These are phyloP conservation scores for Anas acuta DNA, from an alignment of 2,797 vertebrate species.

Conservation along the genomic window DNA sequence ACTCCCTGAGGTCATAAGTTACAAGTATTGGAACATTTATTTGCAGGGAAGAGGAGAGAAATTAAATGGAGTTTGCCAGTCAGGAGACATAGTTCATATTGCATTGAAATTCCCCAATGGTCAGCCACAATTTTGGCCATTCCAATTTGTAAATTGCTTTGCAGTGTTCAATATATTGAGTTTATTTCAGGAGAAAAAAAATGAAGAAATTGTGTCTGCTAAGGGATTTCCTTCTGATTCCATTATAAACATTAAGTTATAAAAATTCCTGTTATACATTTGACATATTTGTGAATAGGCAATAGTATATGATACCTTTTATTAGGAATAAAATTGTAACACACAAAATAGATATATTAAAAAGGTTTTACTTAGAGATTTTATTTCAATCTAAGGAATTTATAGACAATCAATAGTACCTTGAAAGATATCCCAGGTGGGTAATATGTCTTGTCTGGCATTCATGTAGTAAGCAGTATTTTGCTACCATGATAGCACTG, in stretches of 20 bases:
- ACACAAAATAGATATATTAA: neutral
- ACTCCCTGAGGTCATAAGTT: constrained; percentile 21
- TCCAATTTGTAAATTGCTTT: constrained; percentile 20
- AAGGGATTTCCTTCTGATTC: constrained; percentile 15
- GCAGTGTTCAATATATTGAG: constrained; percentile 28
- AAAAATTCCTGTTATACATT: neutral
- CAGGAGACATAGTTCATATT: constrained; percentile 17
- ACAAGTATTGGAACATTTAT: constrained; percentile 47
- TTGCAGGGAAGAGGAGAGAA: constrained; percentile 10
- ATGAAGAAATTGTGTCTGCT: neutral
- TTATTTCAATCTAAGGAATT: neutral
- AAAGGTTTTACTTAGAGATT: neutral
- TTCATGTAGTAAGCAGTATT: neutral
- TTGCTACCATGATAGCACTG: neutral
- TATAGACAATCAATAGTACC: neutral
- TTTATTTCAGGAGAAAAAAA: constrained; percentile 23
- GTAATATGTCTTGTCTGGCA: neutral
- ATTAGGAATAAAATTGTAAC: neutral
- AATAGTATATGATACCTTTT: neutral
- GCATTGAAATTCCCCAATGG: neutral
- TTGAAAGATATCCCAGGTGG: neutral
- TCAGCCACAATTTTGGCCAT: constrained; percentile 40
- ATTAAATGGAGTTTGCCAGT: constrained; percentile 60
- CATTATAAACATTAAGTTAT: neutral
- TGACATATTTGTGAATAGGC: neutral